A percentile compares a stretch with the other conserved stretches of the same genome.
These are phyloP conservation scores for Callinectes sapidus DNA, from an alignment of 2,888 invertebrate species.

Conservation along the genomic window DNA sequence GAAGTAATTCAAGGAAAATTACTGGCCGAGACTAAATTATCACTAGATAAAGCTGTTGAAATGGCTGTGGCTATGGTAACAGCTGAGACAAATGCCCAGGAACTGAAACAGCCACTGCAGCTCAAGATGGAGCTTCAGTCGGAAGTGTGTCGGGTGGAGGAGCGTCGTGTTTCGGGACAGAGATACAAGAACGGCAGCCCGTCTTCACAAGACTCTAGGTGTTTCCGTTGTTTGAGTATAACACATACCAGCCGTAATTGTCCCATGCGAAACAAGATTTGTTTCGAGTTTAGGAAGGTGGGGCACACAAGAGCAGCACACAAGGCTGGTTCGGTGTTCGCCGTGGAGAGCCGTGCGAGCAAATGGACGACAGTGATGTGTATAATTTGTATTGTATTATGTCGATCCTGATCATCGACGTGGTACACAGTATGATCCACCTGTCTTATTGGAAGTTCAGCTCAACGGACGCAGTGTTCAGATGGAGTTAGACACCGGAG, in stretches of 20 bases:
- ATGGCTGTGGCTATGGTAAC: slow-evolving; percentile 18
- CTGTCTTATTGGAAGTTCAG: too few species aligned
- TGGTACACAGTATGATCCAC: too few species aligned
- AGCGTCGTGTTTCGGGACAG: neutral
- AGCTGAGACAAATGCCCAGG: neutral
- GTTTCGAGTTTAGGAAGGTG: neutral
- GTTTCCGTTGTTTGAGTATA: neutral
- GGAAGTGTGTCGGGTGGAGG: neutral
- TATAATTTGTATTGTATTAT: too few species aligned
- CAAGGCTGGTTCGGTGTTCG: neutral
- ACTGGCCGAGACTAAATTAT: neutral
- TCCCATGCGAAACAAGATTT: neutral
- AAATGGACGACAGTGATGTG: too few species aligned
- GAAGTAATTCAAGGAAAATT: neutral
- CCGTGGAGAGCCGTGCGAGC: neutral
- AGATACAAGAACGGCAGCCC: neutral
- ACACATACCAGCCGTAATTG: neutral
- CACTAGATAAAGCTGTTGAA: neutral
- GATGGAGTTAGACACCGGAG: too few species aligned
- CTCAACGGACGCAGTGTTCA: too few species aligned
- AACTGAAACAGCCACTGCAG: neutral
- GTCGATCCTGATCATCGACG: too few species aligned
- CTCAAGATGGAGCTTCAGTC: neutral
- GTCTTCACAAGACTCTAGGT: neutral
- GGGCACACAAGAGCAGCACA: slow-evolving; percentile 14